Conservation (phyloP, 2,888 invertebrate species). For the Busseola fusca region DNA sequence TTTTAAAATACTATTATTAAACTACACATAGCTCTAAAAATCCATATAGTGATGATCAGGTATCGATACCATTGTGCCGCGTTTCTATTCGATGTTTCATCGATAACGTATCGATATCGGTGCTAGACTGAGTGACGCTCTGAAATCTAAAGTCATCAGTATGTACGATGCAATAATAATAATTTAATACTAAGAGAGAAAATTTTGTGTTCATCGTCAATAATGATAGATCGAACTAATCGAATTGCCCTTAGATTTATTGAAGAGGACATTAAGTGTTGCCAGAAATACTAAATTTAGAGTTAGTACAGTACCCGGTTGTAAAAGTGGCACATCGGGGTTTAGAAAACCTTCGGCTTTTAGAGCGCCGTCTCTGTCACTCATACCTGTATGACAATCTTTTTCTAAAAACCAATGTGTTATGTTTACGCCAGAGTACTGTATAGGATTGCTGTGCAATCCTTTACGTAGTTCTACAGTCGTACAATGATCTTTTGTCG, state of each 20-base stretch:
- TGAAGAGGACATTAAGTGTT: constrained; percentile 18
- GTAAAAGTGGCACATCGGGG: background rate
- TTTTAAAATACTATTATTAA: background rate
- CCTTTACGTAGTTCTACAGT: background rate
- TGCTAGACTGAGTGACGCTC: constrained; percentile 11
- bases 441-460: constrained; percentile 26
- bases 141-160: constrained; percentile 1
- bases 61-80: background rate
- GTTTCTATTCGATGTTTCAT: constrained; percentile 6
- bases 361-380: background rate
- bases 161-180: constrained; percentile 44
- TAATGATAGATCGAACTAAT: constrained; percentile 23
- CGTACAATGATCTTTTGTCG: background rate
- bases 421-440: background rate
- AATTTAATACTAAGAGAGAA: constrained; percentile 21
- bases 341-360: background rate
- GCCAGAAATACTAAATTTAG: constrained; percentile 15
- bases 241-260: constrained; percentile 34
- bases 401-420: constrained; percentile 2
- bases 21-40: background rate
- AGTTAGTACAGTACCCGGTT: background rate
- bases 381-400: background rate
- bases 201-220: constrained; percentile 44
- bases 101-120: constrained; percentile 39
- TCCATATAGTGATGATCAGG: background rate